A percentile compares a stretch with the other conserved stretches of the same genome.
phyloP scores from a whole-genome alignment of 2,888 invertebrate species.

The Callimorpha dominula region DNA sequence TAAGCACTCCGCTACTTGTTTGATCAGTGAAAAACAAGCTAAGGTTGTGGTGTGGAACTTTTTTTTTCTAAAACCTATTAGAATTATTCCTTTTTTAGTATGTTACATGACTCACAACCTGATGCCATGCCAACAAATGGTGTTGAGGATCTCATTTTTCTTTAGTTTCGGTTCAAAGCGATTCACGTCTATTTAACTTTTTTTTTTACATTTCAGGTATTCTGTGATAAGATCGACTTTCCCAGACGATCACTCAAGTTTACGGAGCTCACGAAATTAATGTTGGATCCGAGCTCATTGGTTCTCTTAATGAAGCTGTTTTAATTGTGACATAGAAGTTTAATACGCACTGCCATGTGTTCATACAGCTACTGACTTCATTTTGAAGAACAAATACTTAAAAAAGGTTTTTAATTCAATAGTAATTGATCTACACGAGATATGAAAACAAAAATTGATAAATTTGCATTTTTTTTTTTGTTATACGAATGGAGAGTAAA shows the following conservation, averaged over 20 bases:
- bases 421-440: too few relatives aligned
- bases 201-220: conserved; percentile 88
- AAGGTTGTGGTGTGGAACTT: too few relatives aligned
- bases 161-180: too few relatives aligned
- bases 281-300: conserved; percentile 93
- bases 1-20: too few relatives aligned
- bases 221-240: conserved; percentile 94
- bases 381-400: not conserved
- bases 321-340: conserved; percentile 37
- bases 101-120: too few relatives aligned
- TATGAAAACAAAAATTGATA: not conserved
- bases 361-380: conserved; percentile 8
- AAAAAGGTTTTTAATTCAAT: not conserved
- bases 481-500: not conserved
- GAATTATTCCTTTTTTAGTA: too few relatives aligned
- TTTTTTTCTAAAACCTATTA: too few relatives aligned
- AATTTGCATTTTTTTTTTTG: not conserved
- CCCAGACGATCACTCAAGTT: conserved; percentile 92
- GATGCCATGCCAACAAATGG: too few relatives aligned
- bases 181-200: not conserved
- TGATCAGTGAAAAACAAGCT: too few relatives aligned
- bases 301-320: conserved; percentile 89
- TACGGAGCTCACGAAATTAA: conserved; percentile 92
- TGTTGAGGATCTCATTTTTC: too few relatives aligned
- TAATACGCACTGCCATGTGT: conserved; percentile 16